These are phyloP conservation scores for Lucinisca nassula DNA, from an alignment of 2,888 invertebrate species.

Conservation along the genomic window DNA sequence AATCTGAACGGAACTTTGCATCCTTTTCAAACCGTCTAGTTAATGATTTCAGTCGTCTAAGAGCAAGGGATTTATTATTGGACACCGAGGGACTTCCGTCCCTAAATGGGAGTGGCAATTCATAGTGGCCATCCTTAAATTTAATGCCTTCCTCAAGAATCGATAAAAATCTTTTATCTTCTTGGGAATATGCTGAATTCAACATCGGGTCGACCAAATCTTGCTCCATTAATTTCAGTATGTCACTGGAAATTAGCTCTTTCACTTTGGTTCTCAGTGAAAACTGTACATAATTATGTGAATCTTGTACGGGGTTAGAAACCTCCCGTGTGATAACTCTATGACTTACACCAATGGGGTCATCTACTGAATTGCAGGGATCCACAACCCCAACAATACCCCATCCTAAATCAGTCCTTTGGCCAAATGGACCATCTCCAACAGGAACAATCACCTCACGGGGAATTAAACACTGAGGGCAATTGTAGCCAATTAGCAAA, in stretches of 20 bases:
- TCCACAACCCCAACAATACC: conserved; percentile 53
- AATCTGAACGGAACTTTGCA: background rate
- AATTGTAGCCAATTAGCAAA: conserved; percentile 68
- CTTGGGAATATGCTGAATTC: background rate
- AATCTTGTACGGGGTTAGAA: background rate
- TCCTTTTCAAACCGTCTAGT: background rate
- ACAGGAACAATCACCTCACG: conserved; percentile 45
- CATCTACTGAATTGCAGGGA: conserved; percentile 52
- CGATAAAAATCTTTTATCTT: conserved; percentile 16
- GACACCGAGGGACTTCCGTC: background rate
- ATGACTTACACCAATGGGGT: conserved; percentile 33
- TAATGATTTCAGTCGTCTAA: background rate
- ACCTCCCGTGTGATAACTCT: conserved; percentile 18
- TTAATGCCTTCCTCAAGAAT: background rate
- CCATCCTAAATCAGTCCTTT: conserved; percentile 68
- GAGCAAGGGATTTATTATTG: conserved; percentile 7
- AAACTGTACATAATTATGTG: background rate
- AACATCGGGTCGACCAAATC: conserved; percentile 1
- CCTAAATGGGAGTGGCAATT: conserved; percentile 31
- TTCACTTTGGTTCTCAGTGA: conserved; percentile 29
- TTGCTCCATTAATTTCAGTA: background rate
- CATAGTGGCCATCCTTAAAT: conserved; percentile 12
- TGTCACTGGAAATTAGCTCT: conserved; percentile 9
- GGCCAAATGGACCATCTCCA: conserved; percentile 58
- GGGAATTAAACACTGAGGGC: conserved; percentile 65